phyloP scores from a whole-genome alignment of 2,888 invertebrate genomes.

The Hydrotaea diabolus region DNA sequence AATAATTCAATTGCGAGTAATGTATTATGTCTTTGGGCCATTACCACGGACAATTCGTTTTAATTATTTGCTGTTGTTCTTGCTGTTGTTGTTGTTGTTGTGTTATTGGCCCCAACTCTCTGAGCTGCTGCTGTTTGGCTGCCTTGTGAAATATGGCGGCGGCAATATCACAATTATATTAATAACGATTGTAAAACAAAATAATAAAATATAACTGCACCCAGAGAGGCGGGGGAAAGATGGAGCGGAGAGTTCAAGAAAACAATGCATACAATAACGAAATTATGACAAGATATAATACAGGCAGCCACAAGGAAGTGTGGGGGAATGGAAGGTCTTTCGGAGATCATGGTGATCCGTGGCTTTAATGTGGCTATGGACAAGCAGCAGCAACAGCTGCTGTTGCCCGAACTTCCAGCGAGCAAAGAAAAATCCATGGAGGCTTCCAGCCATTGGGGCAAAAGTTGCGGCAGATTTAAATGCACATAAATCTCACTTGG shows the following conservation, averaged over 20 bases:
- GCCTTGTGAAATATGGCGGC: slow-evolving; percentile 50
- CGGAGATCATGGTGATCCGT: slow-evolving; percentile 24
- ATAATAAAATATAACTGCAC: slow-evolving; percentile 57
- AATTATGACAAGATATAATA: too few species aligned
- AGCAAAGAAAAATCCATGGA: not conserved
- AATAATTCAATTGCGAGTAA: slow-evolving; percentile 29
- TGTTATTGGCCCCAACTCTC: too few species aligned
- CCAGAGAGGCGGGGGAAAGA: slow-evolving; percentile 42
- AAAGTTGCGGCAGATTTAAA: slow-evolving; percentile 68
- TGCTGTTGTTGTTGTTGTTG: too few species aligned
- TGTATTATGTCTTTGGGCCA: slow-evolving; percentile 47
- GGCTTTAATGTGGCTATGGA: not conserved
- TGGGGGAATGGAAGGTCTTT: not conserved
- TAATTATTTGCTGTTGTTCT: slow-evolving; percentile 63
- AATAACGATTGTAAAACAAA: slow-evolving; percentile 49
- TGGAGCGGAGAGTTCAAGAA: not conserved
- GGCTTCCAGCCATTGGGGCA: slow-evolving; percentile 40
- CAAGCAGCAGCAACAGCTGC: slow-evolving; percentile 44
- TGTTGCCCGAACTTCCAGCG: slow-evolving; percentile 40
- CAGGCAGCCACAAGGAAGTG: slow-evolving; percentile 17
- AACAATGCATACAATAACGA: too few species aligned
- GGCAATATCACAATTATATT: slow-evolving; percentile 53
- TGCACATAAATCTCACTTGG: slow-evolving; percentile 81
- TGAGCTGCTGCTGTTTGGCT: slow-evolving; percentile 21
- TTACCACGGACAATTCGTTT: slow-evolving; percentile 50